Evolutionary conservation across 2,797 vertebrate genomes (phyloP), one percentile per base, ranked within the genome.

Genomic region (Dendrocincla tyrannina): DNA sequence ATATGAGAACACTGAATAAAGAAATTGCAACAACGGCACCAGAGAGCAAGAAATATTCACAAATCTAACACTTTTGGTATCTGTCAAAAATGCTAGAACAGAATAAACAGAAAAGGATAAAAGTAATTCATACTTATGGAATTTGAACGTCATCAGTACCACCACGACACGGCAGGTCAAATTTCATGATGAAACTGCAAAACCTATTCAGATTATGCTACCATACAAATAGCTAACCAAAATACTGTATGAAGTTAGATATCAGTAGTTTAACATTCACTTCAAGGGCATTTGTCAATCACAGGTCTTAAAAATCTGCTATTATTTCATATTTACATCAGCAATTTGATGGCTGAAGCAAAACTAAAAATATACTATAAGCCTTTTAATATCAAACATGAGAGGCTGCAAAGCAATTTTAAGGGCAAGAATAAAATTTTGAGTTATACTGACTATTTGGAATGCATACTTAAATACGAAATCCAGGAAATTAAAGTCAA

Each of bases 71-170:
- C 8, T 58, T 47, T 5, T 41, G 32, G 13, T 7, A 64, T 10
- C 56, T 39, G n/a, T 1, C 76, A 58, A 15, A 25, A 60, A 39
- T 11, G 35, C 12, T 2, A 62, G 18, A 49, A 2, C 8, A 59
- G 41, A 59, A 81, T 13, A 8, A 72, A 60, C 49, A 72, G 19
- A 12, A 53, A 60, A 70, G 7, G 12, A 75, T 0, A 37, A 9
- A 82, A 76, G 10, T 11, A 55, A 11, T 70, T 83, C 8, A 16
- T 1, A n/a, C 0, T 0, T 27, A 22, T 0, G 9, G 56, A 67
- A 50, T 41, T 16, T 32, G 13, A 56, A 33, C 7, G 44, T 17
- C 11, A 55, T 37, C 49, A 75, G 58, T 74, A 56, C 4, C 39
- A 63, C 32, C 46, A 42, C 2, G 25, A 78, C 17, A 5, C 1